Conservation (phyloP, 2,113 vertebrate species). For the Poeciliopsis retropinna region DNA sequence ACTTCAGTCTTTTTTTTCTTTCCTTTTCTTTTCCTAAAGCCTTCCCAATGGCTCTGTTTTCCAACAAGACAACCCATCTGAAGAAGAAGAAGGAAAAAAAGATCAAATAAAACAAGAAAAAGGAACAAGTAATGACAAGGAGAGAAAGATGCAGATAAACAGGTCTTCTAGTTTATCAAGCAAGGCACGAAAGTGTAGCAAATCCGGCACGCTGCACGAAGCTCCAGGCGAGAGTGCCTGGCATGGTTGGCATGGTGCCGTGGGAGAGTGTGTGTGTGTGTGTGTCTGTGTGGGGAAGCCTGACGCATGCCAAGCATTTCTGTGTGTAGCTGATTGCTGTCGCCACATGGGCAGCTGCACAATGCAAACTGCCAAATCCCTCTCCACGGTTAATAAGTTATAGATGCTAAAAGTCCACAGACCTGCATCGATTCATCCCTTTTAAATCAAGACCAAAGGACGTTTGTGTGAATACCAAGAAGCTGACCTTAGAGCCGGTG, state of each 20-base stretch:
- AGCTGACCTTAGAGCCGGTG: constrained; percentile 59
- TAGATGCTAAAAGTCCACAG: constrained; percentile 34
- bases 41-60: constrained; percentile 7
- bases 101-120: neutral
- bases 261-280: neutral
- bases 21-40: no score
- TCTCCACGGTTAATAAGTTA: constrained; percentile 44
- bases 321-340: constrained; percentile 79
- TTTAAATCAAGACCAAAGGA: constrained; percentile 55
- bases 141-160: neutral
- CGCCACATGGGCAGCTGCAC: constrained; percentile 81
- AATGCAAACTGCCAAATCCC: constrained; percentile 54
- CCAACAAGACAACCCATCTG: neutral
- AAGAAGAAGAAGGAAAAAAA: neutral
- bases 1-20: neutral
- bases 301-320: constrained; percentile 79
- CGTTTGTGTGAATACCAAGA: constrained; percentile 50
- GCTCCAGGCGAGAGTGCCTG: constrained; percentile 49
- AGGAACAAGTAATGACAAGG: neutral
- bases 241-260: constrained; percentile 68
- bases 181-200: constrained; percentile 40
- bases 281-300: constrained; percentile 10
- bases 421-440: constrained; percentile 53
- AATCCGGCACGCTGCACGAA: constrained; percentile 45
- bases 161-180: constrained; percentile 30